Conservation (phyloP, 2,113 vertebrate species). For the Cercocebus atys region DNA sequence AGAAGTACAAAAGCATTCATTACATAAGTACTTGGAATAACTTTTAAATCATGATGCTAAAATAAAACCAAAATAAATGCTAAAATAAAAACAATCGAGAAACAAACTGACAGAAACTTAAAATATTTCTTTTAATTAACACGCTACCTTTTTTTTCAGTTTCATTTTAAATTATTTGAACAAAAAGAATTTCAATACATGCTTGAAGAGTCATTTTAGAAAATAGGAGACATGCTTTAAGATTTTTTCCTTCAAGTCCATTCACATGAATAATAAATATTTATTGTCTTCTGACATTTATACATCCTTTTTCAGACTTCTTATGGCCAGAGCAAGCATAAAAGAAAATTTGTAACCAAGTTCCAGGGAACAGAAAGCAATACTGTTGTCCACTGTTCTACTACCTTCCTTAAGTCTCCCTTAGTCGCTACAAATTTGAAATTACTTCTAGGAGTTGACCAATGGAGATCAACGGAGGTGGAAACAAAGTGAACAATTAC, state of each 20-base stretch:
- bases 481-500: background rate
- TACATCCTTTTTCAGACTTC: background rate
- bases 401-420: background rate
- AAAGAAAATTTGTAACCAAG: background rate
- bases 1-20: background rate
- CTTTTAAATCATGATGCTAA: conserved; percentile 15
- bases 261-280: conserved; percentile 12
- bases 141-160: background rate
- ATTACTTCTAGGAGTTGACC: background rate
- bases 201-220: background rate
- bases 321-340: background rate
- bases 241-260: background rate
- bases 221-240: background rate
- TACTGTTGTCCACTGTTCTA: accelerated
- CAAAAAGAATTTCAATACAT: background rate
- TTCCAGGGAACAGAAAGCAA: background rate
- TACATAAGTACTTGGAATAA: background rate
- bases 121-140: conserved; percentile 5
- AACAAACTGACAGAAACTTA: background rate
- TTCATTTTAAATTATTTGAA: conserved; percentile 31
- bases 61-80: conserved; percentile 28
- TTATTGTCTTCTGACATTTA: background rate
- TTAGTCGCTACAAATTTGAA: background rate
- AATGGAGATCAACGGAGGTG: background rate
- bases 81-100: conserved; percentile 8